phyloP scores from a whole-genome alignment of 2,888 invertebrate genomes.

The Harpagoxenus sublaevis region DNA sequence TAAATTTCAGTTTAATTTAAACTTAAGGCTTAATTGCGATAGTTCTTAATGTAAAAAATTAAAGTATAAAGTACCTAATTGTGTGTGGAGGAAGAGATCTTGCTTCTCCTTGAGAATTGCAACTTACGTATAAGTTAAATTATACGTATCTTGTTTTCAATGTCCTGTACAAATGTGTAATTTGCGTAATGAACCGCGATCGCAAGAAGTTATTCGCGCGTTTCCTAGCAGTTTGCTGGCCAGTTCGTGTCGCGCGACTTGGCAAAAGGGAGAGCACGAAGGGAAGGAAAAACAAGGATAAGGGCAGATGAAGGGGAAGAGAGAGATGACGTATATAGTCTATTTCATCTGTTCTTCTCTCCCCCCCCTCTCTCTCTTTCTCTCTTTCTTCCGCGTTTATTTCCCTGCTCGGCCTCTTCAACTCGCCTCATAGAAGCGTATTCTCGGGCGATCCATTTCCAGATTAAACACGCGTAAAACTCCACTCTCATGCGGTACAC shows the following conservation, averaged over 20 bases:
- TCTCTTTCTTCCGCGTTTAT: conserved; percentile 60
- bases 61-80: not conserved
- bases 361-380: conserved; percentile 54
- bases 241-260: conserved; percentile 44
- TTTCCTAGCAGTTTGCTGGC: conserved; percentile 43
- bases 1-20: conserved; percentile 25
- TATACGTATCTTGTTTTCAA: conserved; percentile 18
- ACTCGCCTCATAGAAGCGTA: conserved; percentile 77
- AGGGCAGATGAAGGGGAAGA: conserved; percentile 33
- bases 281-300: conserved; percentile 52
- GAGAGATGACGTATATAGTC: conserved; percentile 45
- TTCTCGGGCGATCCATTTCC: conserved; percentile 85
- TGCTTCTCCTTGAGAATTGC: not conserved
- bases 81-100: not conserved
- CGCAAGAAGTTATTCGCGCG: conserved; percentile 50
- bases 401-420: conserved; percentile 71
- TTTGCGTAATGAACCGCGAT: conserved; percentile 55
- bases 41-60: not conserved
- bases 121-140: conserved; percentile 21
- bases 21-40: not conserved
- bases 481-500: conserved; percentile 78
- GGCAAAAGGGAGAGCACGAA: conserved; percentile 9
- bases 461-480: conserved; percentile 85
- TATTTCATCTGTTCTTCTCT: conserved; percentile 26
- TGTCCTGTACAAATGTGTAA: conserved; percentile 45